Base-by-base conservation (phyloP, 2,797 vertebrate species). In the Etheostoma nigrum region DNA sequence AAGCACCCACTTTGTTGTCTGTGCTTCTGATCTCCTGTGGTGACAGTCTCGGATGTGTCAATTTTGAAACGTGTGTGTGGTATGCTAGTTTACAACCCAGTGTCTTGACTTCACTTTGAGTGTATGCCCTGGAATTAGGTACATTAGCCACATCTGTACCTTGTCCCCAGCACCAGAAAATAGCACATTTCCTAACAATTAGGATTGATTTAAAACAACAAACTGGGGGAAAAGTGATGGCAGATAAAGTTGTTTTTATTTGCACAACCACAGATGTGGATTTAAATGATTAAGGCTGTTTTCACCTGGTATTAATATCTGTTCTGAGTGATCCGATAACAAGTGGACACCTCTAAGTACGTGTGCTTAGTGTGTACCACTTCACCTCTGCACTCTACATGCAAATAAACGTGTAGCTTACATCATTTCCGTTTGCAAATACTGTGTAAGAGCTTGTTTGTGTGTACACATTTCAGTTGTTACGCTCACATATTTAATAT, bases 251-350 rank as follows among this genome's bases (percentile, higher is more conserved):
- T 1, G 13, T 33, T 64, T 44, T 11, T 66, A 13, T 61, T 66
- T 63, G 19, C 60, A 27, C 7, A 14, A 52, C 51, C 49, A 21
- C 74, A 68, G 27, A 76, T 76, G 66, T 68, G 58, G 61, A 61
- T 70, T 80, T 70, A 74, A 72, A 73, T 5, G 4, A 67, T 40
- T 51, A 36, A 36, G 33, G 33, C 33, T 36, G 33, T 36, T 36
- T 36, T 36, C 33, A 9, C 33, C 33, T 36, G 33, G 33, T 36
- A 36, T 36, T 36, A 36, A 36, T 36, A 36, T 36, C 33, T 8
- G 2, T 10, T 36, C 33, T 10, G 33, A 36, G 9, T 36, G 33
- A 9, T 36, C 33, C 33, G 33, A 36, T 36, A 36, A 36, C 33
- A 36, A 36, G 33, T 36, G 33, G 8, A 36, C 8, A 9, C 8